A percentile compares a stretch with the other conserved stretches of the same genome.
phyloP scores from a whole-genome alignment of 2,888 invertebrate genomes.

The Xestia xanthographa region DNA sequence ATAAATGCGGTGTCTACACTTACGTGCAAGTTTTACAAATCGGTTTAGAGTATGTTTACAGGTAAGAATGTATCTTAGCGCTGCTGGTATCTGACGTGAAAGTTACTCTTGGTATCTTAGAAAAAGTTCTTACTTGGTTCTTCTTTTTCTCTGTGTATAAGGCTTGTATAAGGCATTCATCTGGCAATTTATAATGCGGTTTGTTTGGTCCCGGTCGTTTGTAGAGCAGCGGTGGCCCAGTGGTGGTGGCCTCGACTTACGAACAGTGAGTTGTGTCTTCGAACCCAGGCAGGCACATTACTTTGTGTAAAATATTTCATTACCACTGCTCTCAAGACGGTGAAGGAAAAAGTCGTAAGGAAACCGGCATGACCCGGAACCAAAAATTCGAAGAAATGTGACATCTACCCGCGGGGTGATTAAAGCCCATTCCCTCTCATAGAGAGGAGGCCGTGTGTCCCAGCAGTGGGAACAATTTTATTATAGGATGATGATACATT shows the following conservation, averaged over 20 bases:
- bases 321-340: too few relatives aligned
- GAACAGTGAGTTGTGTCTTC: too few relatives aligned
- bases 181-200: not conserved
- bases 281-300: too few relatives aligned
- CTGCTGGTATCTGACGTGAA: constrained; percentile 40
- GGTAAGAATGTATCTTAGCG: constrained; percentile 34
- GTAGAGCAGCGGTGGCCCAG: not conserved
- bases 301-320: too few relatives aligned
- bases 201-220: not conserved
- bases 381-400: not conserved
- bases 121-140: not conserved
- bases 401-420: too few relatives aligned
- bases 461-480: too few relatives aligned
- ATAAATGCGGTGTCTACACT: constrained; percentile 61
- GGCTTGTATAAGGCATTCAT: not conserved
- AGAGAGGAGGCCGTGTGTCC: too few relatives aligned
- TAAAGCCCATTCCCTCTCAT: too few relatives aligned
- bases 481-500: not conserved
- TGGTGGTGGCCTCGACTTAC: too few relatives aligned
- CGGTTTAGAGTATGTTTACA: constrained; percentile 53
- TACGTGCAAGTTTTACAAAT: constrained; percentile 64
- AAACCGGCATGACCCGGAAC: not conserved
- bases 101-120: constrained; percentile 35
- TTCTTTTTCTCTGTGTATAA: not conserved
- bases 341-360: not conserved